Base-by-base conservation (phyloP, 2,888 invertebrate genomes). In the Drosophila percnosoma region DNA sequence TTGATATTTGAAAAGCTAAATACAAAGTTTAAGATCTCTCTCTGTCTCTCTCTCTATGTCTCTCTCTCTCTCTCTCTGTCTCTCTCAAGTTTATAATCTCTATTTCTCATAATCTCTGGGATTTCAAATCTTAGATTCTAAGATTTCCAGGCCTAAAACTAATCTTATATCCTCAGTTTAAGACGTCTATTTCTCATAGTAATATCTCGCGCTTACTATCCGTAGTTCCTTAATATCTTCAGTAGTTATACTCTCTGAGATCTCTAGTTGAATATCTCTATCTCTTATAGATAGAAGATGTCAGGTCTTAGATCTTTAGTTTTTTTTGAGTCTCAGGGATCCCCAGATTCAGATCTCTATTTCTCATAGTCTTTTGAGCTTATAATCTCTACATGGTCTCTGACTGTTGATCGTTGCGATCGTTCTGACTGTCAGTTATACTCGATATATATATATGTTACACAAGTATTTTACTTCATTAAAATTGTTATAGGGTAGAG, bases 401-500 rank as follows among this genome's bases (percentile, higher is more conserved):
- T 45, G 42, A 45, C 7, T 21, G 13, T 3, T 21, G 3, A 21
- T 42, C 6, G 13, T 21, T 21, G 7, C 13, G 21, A 7, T 45
- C 1, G 21, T 2, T 45, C 21, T 1, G 1, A 21, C 7, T 13
- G 13, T 45, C 21, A 21, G 21, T 4, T 45, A 8, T 13, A 38
- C 7, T 38, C 18, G 18, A 38, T 38, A 18, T 31, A 31, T 31
- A 31, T 31, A 10, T 10, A 33, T 33, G 0, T 33, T 31, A 8
- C 10, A 31, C 31, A 33, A 33, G 33, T 33, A 33, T 33, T 38
- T 34, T 34, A 34, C 34, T 34, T 34, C 1, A 34, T 34, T 34
- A 34, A 21, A 15, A 52, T 8, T 33, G n/a, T 52, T 33, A 24
- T 13, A 55, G 38, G 38, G 64, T 64, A 51, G 21, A 53, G 24